A percentile compares a stretch with the other conserved stretches of the same genome.
Conservation (phyloP, 2,888 invertebrate species). For the Seira ritae region DNA sequence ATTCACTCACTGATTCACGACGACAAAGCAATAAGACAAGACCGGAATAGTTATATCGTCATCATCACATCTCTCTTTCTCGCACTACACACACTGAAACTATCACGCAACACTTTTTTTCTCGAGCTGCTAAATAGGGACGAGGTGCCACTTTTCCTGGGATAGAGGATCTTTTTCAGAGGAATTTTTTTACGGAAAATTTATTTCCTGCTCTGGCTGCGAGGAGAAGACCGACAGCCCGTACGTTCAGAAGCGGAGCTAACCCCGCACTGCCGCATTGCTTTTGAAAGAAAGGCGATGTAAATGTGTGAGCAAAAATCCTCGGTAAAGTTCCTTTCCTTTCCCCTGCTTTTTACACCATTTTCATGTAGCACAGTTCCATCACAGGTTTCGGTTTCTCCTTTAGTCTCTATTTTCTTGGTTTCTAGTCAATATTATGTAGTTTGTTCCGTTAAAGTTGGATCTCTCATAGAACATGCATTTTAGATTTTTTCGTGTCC, state of each 20-base stretch:
- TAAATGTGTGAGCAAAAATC: slow-evolving; percentile 1
- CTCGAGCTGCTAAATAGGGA: slow-evolving; percentile 23
- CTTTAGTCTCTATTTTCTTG: no score
- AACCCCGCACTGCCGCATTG: slow-evolving; percentile 62
- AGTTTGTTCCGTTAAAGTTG: no score
- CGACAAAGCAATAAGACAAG: slow-evolving; percentile 38
- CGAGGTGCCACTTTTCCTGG: slow-evolving; percentile 46
- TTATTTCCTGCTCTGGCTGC: slow-evolving; percentile 15
- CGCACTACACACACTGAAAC: not conserved
- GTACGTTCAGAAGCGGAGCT: slow-evolving; percentile 62
- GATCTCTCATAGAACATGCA: no score
- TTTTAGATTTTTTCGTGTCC: no score
- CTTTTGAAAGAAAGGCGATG: slow-evolving; percentile 46
- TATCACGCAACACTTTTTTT: not conserved
- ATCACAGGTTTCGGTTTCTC: not conserved
- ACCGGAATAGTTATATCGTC: slow-evolving; percentile 48
- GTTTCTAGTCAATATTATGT: no score
- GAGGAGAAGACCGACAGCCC: slow-evolving; percentile 47
- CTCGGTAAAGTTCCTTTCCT: slow-evolving; percentile 22
- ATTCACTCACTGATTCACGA: slow-evolving; percentile 16
- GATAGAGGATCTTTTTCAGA: slow-evolving; percentile 36
- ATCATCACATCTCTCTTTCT: not conserved
- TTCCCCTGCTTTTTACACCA: slow-evolving; percentile 7
- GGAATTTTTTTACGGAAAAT: slow-evolving; percentile 37
- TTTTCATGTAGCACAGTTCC: slow-evolving; percentile 17